These are phyloP conservation scores for Nibea albiflora DNA, from an alignment of 2,113 vertebrate genomes.

Conservation along the genomic window DNA sequence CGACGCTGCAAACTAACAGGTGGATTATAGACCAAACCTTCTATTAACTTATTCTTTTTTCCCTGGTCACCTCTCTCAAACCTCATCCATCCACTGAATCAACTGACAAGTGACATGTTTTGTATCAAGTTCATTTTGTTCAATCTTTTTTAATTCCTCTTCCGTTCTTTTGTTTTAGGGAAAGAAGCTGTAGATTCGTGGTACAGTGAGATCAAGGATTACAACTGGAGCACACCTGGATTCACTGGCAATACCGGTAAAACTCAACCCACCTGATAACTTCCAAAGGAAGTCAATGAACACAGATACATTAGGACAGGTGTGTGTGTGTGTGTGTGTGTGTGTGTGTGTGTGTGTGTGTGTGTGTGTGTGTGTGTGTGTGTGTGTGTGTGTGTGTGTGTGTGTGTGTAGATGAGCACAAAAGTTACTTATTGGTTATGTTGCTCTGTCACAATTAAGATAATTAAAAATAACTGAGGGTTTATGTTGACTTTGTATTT, in stretches of 20 bases:
- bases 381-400: neutral
- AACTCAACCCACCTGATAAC: neutral
- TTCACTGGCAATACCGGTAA: conserved; percentile 56
- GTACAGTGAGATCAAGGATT: conserved; percentile 80
- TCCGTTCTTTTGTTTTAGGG: conserved; percentile 45
- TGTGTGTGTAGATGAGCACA: neutral
- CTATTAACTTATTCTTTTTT: neutral
- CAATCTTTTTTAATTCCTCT: too few species aligned
- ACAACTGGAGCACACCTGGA: conserved; percentile 63
- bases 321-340: neutral
- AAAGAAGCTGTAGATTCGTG: conserved; percentile 73
- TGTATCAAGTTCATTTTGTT: neutral
- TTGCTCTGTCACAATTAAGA: too few species aligned
- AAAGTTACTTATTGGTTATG: too few species aligned
- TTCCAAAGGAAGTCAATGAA: neutral
- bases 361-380: neutral
- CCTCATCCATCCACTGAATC: too few species aligned
- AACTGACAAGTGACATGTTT: neutral
- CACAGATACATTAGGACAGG: neutral
- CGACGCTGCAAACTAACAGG: conserved; percentile 44
- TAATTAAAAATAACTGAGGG: neutral
- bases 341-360: neutral
- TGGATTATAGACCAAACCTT: neutral
- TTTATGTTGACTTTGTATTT: neutral
- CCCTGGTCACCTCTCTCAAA: neutral